Percentiles rank a stretch among this genome's conserved stretches.
phyloP scores from a whole-genome alignment of 2,797 vertebrate species.

The Danio albolineatus region DNA sequence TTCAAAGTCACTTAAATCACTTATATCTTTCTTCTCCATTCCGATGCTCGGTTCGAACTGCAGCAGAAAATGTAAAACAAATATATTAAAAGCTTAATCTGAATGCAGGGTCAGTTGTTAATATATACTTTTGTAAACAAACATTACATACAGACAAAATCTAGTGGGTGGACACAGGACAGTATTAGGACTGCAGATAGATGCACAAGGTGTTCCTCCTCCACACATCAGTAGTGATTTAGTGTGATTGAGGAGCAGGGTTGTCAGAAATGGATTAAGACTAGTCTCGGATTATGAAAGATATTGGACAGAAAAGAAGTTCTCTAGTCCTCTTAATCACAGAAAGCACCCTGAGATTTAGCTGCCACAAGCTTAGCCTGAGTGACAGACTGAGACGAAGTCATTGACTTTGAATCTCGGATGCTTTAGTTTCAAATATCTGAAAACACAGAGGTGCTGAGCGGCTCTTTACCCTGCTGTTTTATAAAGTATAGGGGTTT shows the following conservation, averaged over 20 bases:
- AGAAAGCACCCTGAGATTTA: constrained; percentile 1
- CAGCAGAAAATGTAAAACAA: too few relatives aligned
- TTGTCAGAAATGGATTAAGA: constrained; percentile 30
- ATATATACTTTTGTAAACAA: too few relatives aligned
- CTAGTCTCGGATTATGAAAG: constrained; percentile 38
- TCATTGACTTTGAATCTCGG: neutral
- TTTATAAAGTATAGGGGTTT: neutral
- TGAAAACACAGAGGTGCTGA: neutral
- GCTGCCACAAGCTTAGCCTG: constrained; percentile 17
- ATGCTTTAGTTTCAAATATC: neutral
- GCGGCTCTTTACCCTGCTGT: neutral
- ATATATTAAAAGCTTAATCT: too few relatives aligned
- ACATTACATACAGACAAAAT: too few relatives aligned
- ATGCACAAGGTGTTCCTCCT: neutral
- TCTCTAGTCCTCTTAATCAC: constrained; percentile 34
- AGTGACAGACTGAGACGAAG: neutral
- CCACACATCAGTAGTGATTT: constrained; percentile 19
- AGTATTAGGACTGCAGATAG: neutral
- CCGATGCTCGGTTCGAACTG: too few relatives aligned
- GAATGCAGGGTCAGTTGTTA: too few relatives aligned
- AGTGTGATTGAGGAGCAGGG: constrained; percentile 23
- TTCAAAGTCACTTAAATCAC: too few relatives aligned
- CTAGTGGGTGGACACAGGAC: neutral
- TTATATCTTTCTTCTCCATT: too few relatives aligned
- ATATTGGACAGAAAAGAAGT: constrained; percentile 35